These are phyloP conservation scores for Heterotis niloticus DNA, from an alignment of 2,113 vertebrate species.

Conservation along the genomic window DNA sequence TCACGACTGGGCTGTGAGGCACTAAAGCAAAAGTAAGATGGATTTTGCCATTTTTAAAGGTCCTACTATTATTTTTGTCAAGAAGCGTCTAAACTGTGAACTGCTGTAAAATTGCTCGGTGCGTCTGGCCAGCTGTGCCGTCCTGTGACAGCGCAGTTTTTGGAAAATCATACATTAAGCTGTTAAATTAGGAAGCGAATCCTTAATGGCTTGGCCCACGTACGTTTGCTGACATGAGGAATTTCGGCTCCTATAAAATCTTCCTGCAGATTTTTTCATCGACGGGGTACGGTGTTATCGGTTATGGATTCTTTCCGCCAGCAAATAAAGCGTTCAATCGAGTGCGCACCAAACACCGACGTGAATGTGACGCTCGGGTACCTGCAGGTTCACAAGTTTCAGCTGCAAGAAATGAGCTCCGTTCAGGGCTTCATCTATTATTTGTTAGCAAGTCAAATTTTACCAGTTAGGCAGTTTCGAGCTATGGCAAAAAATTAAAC, in stretches of 20 bases:
- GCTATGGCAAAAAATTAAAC: constrained; percentile 5
- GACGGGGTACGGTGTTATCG: neutral
- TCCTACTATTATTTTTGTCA: neutral
- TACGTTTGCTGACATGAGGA: neutral
- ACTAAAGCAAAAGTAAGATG: neutral
- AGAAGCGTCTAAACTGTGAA: neutral
- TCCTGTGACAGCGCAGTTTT: neutral
- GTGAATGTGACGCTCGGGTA: neutral
- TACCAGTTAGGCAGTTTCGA: constrained; percentile 16
- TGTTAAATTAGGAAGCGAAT: neutral
- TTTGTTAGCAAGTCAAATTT: neutral
- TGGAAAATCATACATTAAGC: neutral
- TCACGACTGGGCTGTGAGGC: neutral
- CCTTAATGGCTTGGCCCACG: neutral
- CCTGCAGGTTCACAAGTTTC: neutral
- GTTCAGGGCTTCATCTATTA: neutral
- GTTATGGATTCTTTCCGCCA: neutral
- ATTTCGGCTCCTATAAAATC: neutral
- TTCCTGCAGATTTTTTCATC: neutral
- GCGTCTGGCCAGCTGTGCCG: neutral
- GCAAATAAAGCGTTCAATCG: neutral
- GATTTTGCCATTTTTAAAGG: neutral
- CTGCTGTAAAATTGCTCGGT: neutral
- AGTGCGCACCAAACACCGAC: neutral
- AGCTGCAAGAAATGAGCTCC: neutral